Evolutionary conservation across 2,113 vertebrate genomes (phyloP).

Genomic region (Cisticola juncidis): DNA sequence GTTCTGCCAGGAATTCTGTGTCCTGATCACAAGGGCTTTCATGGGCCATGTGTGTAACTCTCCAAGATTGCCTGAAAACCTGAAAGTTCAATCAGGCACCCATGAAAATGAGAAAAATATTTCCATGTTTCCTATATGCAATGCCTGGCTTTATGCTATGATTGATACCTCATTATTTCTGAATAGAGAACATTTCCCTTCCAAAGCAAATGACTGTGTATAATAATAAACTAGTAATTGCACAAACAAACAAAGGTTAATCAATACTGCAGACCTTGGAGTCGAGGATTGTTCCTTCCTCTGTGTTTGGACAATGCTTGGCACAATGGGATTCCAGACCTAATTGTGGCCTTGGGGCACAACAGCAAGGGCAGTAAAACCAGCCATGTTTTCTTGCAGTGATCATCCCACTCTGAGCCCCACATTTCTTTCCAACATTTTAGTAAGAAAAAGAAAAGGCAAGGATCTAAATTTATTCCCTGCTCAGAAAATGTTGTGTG

Average conservation of each 20-base stretch:
- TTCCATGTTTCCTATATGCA: neutral
- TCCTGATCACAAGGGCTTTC: neutral
- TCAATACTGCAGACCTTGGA: neutral
- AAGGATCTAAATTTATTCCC: neutral
- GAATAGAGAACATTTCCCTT: neutral
- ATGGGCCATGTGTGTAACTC: neutral
- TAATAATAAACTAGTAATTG: neutral
- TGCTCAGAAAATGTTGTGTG: neutral
- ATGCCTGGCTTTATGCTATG: rapidly evolving
- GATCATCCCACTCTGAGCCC: neutral
- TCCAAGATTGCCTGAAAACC: neutral
- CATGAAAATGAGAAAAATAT: neutral
- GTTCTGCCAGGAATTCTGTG: neutral
- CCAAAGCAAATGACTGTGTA: neutral
- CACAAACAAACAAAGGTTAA: slow-evolving; percentile 6
- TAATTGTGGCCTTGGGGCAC: slow-evolving; percentile 34
- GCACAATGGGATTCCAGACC: slow-evolving; percentile 32
- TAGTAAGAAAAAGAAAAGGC: neutral
- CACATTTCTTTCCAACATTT: neutral
- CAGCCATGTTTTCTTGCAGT: neutral
- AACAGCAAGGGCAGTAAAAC: slow-evolving; percentile 13
- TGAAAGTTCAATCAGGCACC: neutral
- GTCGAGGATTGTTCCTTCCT: neutral
- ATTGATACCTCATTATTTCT: neutral
- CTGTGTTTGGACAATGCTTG: neutral